Base-by-base conservation (phyloP, 2,797 vertebrate genomes). In the Gadopsis marmoratus region DNA sequence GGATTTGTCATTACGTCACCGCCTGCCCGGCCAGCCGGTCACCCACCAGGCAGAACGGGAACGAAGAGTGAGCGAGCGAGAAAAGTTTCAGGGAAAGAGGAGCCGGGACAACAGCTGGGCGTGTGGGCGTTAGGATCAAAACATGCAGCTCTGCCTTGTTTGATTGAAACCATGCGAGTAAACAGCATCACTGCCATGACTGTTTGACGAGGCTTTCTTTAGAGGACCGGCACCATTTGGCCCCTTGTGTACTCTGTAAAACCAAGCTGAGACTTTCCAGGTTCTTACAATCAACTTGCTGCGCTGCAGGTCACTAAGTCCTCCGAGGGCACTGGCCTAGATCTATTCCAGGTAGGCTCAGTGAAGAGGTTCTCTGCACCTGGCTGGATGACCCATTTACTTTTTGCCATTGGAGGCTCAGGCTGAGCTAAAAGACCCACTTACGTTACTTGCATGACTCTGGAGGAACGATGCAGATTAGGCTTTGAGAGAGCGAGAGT, bases 1-100 rank as follows among this genome's bases (percentile, higher is more conserved):
- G 90, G 95, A 95, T 96, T 95, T 95, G 91, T 91, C 86, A 92
- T 92, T 92, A 76, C 91, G 91, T 95, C 94, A 96, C 86, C n/a
- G 76, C 66, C 43, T 68, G 50, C 66, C 43, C 68, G 43, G 69
- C 78, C 78, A 71, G 80, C 86, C 83, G 60, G 78, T 85, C 87
- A 74, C n/a, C 60, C 78, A 81, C 45, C 76, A 63, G 71, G 59
- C 71, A 78, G 65, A 73, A 31, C 69, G 43, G 29, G 58, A 73
- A 54, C 14, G 60, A 47, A 59, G 72, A 73, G 29, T 4, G 31
- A 55, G 56, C n/a, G 54, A 74, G 29, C 13, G 53, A 45, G 61
- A 50, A 61, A 60, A 59, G 58, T 73, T 80, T 79, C 21, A 63
- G 72, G 71, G 71, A 76, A 71, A 67, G 47, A 71, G 59, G 79